Percentiles rank a stretch among this genome's conserved stretches.
These are phyloP conservation scores for Drosophila paranaensis DNA, from an alignment of 2,888 invertebrate species.

Conservation along the genomic window DNA sequence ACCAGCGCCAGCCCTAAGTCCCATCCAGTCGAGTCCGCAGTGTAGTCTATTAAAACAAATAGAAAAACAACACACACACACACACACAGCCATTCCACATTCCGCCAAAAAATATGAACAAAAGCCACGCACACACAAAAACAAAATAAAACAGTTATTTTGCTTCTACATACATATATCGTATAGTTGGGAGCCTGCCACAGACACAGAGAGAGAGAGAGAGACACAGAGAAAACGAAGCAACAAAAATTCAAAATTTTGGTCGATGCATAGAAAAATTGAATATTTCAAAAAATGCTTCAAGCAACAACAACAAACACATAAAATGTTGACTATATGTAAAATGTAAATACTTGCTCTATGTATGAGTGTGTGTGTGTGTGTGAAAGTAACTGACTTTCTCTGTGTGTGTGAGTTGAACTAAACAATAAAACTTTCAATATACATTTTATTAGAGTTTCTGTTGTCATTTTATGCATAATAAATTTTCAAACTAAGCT, in stretches of 20 bases:
- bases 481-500: constrained; percentile 65
- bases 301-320: constrained; percentile 25
- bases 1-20: constrained; percentile 29
- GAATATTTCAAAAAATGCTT: constrained; percentile 63
- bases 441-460: constrained; percentile 75
- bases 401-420: constrained; percentile 9
- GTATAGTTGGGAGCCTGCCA: constrained; percentile 36
- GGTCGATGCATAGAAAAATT: constrained; percentile 72
- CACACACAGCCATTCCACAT: constrained; percentile 1
- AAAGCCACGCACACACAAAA: constrained; percentile 23
- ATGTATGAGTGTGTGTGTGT: too few relatives aligned
- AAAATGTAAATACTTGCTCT: constrained; percentile 65
- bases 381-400: background rate
- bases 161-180: constrained; percentile 29
- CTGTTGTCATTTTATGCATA: constrained; percentile 66
- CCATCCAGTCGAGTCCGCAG: constrained; percentile 27
- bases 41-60: constrained; percentile 75
- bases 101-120: constrained; percentile 62
- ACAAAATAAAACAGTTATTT: constrained; percentile 23
- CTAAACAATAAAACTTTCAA: constrained; percentile 75
- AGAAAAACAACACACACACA: constrained; percentile 42
- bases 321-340: constrained; percentile 55
- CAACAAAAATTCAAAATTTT: constrained; percentile 57
- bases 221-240: constrained; percentile 8
- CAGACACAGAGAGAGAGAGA: constrained; percentile 18